These are phyloP conservation scores for Ennomos quercinarius DNA, from an alignment of 2,888 invertebrate genomes.

Conservation along the genomic window DNA sequence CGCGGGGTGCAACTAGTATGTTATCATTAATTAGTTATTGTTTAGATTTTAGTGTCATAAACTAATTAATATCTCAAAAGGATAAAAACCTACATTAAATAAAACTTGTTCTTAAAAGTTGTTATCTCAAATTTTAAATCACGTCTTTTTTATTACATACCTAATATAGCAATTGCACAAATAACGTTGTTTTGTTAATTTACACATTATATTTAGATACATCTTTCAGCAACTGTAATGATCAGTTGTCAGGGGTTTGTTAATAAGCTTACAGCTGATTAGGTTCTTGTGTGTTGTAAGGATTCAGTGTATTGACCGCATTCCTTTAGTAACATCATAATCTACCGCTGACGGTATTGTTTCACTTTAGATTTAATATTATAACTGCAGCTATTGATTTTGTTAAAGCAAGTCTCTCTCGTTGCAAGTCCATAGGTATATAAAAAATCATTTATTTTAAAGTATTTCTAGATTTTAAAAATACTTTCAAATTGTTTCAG, in stretches of 20 bases:
- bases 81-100: too few species aligned
- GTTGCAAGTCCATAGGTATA: too few species aligned
- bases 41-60: too few species aligned
- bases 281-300: constrained; percentile 58
- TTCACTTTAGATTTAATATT: background rate
- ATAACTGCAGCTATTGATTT: background rate
- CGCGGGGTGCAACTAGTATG: too few species aligned
- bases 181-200: background rate
- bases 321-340: constrained; percentile 4
- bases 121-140: too few species aligned
- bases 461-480: background rate
- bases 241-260: constrained; percentile 37
- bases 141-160: too few species aligned
- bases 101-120: too few species aligned
- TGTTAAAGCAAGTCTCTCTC: too few species aligned
- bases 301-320: constrained; percentile 70
- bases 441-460: too few species aligned
- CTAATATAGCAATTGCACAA: too few species aligned
- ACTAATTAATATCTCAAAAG: too few species aligned
- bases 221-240: constrained; percentile 16
- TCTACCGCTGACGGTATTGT: background rate
- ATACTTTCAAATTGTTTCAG: constrained; percentile 82
- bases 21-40: too few species aligned
- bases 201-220: constrained; percentile 3
- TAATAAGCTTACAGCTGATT: constrained; percentile 76